These are phyloP conservation scores for Montipora efflorescens DNA, from an alignment of 64 coral and sea anemone genomes.

Conservation along the genomic window DNA sequence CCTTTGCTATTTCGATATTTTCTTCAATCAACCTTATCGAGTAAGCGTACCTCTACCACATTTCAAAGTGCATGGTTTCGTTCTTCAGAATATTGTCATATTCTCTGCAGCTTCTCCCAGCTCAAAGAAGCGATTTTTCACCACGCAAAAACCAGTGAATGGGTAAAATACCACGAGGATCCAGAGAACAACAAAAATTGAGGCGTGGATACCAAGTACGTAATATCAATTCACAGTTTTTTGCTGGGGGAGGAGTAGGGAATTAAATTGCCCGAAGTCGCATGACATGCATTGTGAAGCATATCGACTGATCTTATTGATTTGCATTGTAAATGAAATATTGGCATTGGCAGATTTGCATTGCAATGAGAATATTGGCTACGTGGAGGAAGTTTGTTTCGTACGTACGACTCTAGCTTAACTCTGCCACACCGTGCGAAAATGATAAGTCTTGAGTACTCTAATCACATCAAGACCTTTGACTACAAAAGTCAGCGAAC, in stretches of 20 bases:
- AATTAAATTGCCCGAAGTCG: background rate
- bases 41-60: background rate
- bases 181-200: slow-evolving; percentile 60
- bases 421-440: background rate
- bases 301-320: background rate
- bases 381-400: too few species aligned
- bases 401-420: too few species aligned
- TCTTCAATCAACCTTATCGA: background rate
- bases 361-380: too few species aligned
- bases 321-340: background rate
- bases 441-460: slow-evolving; percentile 45
- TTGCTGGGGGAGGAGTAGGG: background rate
- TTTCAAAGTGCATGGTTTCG: background rate
- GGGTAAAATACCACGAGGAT: slow-evolving; percentile 39
- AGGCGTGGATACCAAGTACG: slow-evolving; percentile 77
- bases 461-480: slow-evolving; percentile 53
- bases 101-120: background rate
- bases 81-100: background rate
- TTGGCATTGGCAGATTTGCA: too few species aligned
- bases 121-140: background rate
- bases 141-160: background rate
- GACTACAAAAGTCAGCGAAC: slow-evolving; percentile 24
- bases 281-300: background rate
- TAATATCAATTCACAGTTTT: background rate
- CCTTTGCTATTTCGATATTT: background rate